Evolutionary conservation across 2,797 vertebrate species (phyloP).

Genomic region (Lithobates sylvaticus): DNA sequence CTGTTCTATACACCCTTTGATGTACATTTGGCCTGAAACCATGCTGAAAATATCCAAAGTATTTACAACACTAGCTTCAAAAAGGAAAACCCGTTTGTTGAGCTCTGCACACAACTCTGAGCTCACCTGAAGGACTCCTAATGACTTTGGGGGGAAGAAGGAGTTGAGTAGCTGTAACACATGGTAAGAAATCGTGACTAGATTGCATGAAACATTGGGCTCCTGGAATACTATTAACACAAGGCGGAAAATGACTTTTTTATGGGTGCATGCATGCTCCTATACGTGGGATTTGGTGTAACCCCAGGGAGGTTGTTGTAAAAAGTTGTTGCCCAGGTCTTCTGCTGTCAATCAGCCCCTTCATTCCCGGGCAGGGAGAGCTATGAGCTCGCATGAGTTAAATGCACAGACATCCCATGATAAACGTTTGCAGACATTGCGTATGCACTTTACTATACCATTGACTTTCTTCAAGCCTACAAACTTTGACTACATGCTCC

Average conservation of each 20-base stretch:
- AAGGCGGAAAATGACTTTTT: neutral
- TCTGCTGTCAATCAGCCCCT: neutral
- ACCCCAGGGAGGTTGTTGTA: neutral
- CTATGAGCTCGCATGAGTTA: slow-evolving; percentile 22
- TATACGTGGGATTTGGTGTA: neutral
- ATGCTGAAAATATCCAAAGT: slow-evolving; percentile 58
- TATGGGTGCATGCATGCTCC: neutral
- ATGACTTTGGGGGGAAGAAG: slow-evolving; percentile 29
- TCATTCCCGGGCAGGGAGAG: neutral
- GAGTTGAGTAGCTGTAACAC: slow-evolving; percentile 18
- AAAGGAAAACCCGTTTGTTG: slow-evolving; percentile 45
- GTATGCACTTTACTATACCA: slow-evolving; percentile 45
- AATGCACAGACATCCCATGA: slow-evolving; percentile 28
- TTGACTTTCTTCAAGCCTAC: slow-evolving; percentile 21
- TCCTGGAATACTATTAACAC: slow-evolving; percentile 13
- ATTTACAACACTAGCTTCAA: slow-evolving; percentile 54
- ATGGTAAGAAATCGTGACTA: slow-evolving; percentile 52
- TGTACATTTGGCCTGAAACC: slow-evolving; percentile 58
- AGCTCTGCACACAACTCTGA: slow-evolving; percentile 29
- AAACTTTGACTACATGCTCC: slow-evolving; percentile 37
- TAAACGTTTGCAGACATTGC: slow-evolving; percentile 29
- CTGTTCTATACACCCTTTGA: slow-evolving; percentile 48
- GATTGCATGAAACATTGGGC: slow-evolving; percentile 20
- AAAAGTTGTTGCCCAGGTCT: too few species aligned
- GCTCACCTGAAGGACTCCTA: slow-evolving; percentile 56